Conservation (phyloP, 2,113 vertebrate species). For the Datnioides undecimradiatus region DNA sequence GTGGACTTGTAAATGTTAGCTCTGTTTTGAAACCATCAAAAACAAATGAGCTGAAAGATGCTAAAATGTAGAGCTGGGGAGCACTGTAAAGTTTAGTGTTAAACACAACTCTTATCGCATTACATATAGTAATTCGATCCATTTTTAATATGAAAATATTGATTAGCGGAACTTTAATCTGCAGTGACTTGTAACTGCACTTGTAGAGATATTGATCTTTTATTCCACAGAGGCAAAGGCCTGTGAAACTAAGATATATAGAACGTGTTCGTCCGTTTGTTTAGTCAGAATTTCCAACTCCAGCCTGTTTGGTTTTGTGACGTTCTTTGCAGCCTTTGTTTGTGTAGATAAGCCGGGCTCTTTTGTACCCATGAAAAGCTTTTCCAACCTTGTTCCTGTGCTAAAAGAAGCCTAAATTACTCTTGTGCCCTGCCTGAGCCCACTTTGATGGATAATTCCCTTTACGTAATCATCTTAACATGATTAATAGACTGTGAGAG, state of each 20-base stretch:
- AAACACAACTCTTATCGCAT: background rate
- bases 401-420: constrained; percentile 62
- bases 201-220: background rate
- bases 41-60: background rate
- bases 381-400: constrained; percentile 43
- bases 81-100: background rate
- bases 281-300: background rate
- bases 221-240: background rate
- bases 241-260: background rate
- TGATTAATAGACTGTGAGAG: constrained; percentile 76
- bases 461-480: constrained; percentile 77
- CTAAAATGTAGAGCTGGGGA: background rate
- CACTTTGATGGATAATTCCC: constrained; percentile 70
- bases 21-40: too few species aligned
- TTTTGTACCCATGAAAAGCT: constrained; percentile 45
- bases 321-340: constrained; percentile 44
- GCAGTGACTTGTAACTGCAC: background rate
- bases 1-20: too few species aligned
- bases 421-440: constrained; percentile 55
- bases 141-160: background rate
- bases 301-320: constrained; percentile 26
- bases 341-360: constrained; percentile 30
- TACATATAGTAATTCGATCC: background rate
- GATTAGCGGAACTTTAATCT: background rate
- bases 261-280: background rate